phyloP scores from a whole-genome alignment of 2,113 vertebrate genomes.

The Nothobranchius kuhntae region DNA sequence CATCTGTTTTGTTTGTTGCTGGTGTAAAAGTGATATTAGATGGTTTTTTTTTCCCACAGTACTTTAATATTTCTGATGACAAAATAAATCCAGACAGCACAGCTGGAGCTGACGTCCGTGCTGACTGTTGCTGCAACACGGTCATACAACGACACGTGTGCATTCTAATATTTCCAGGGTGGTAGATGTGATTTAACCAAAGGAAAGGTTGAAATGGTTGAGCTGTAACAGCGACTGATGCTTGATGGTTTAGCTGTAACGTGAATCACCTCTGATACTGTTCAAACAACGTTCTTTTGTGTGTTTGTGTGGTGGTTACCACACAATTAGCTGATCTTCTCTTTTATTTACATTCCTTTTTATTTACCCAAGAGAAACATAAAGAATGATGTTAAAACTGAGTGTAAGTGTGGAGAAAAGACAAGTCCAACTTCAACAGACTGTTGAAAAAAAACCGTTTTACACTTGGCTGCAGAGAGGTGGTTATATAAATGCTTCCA shows the following conservation, averaged over 20 bases:
- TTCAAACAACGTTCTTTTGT: not conserved
- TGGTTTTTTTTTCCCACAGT: not conserved
- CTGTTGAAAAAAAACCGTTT: not conserved
- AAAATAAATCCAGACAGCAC: not conserved
- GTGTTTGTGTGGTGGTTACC: no score
- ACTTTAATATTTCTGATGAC: not conserved
- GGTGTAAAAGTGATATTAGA: constrained; percentile 2
- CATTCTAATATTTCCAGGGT: not conserved
- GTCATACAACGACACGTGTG: no score
- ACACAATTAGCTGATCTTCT: not conserved
- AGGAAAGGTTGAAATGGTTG: not conserved
- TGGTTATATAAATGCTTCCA: not conserved
- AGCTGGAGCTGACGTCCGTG: not conserved
- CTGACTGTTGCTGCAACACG: not conserved
- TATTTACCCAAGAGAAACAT: not conserved
- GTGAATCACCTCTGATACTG: not conserved
- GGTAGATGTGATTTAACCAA: not conserved
- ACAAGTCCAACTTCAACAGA: not conserved
- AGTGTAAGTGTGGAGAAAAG: not conserved
- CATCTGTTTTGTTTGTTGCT: not conserved
- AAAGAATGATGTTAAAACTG: not conserved
- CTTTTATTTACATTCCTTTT: not conserved
- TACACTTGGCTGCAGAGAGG: not conserved
- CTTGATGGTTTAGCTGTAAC: not conserved
- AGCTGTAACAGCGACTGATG: no score